Evolutionary conservation across 2,113 vertebrate genomes (phyloP).

Genomic region (Cyphomyrus plagiostoma): DNA sequence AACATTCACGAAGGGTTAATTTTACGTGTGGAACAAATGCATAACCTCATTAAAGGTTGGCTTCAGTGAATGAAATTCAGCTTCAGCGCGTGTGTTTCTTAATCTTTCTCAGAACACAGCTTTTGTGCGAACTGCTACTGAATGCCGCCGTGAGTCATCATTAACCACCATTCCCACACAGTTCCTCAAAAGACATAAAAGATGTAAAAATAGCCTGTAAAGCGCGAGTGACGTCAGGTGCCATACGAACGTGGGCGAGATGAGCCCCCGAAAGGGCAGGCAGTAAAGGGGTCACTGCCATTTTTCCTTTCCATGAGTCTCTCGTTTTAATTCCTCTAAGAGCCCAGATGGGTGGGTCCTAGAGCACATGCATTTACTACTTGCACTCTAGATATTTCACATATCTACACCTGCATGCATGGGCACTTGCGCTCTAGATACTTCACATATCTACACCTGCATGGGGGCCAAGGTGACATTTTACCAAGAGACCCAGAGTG

Average conservation of each 20-base stretch:
- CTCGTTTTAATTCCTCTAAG: constrained; percentile 10
- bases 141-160: constrained; percentile 73
- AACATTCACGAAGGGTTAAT: not conserved
- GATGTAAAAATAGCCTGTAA: constrained; percentile 78
- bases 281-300: constrained; percentile 61
- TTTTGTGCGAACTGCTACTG: constrained; percentile 29
- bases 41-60: not conserved
- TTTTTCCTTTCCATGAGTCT: constrained; percentile 55
- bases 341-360: not conserved
- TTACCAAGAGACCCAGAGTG: not conserved
- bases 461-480: not conserved
- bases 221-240: constrained; percentile 75
- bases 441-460: not conserved
- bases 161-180: constrained; percentile 69
- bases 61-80: not conserved
- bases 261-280: constrained; percentile 69
- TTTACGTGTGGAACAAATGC: not conserved
- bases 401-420: constrained; percentile 15
- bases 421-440: not conserved
- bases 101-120: constrained; percentile 9
- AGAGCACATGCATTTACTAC: not conserved
- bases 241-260: constrained; percentile 80
- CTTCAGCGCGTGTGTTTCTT: not conserved
- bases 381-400: constrained; percentile 47
- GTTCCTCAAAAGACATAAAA: constrained; percentile 94